A percentile compares a stretch with the other conserved stretches of the same genome.
phyloP scores from a whole-genome alignment of 2,888 invertebrate species.

The Pandemis cinnamomeana region DNA sequence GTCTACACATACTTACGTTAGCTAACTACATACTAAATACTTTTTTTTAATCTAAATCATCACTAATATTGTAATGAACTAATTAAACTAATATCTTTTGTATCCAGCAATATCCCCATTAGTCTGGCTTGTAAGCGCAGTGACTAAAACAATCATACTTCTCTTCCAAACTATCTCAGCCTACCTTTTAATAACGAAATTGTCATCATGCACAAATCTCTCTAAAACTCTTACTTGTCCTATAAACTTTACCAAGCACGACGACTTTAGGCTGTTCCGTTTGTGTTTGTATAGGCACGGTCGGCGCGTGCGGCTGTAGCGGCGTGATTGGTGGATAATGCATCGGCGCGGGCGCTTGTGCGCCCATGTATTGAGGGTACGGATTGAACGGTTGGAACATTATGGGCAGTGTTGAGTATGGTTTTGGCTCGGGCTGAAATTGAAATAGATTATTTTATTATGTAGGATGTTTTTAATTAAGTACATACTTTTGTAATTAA shows the following conservation, averaged over 20 bases:
- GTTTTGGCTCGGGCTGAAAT: slow-evolving; percentile 81
- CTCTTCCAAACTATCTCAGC: background rate
- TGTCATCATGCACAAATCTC: slow-evolving; percentile 30
- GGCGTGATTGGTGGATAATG: slow-evolving; percentile 77
- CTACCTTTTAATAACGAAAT: slow-evolving; percentile 6
- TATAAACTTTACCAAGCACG: slow-evolving; percentile 77
- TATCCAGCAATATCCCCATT: no score
- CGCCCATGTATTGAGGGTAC: slow-evolving; percentile 68
- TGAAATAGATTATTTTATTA: background rate
- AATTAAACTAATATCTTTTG: no score
- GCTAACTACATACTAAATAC: no score
- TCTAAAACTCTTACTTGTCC: slow-evolving; percentile 41
- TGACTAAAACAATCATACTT: background rate
- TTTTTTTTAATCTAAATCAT: no score
- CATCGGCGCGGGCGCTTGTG: slow-evolving; percentile 68
- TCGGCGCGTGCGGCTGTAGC: slow-evolving; percentile 60
- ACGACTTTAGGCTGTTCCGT: slow-evolving; percentile 82
- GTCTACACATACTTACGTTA: no score
- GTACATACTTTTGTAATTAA: no score
- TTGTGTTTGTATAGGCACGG: slow-evolving; percentile 64
- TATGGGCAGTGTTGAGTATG: slow-evolving; percentile 73
- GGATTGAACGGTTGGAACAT: slow-evolving; percentile 78
- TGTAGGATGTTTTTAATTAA: no score
- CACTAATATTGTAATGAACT: no score
- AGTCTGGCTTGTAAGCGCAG: background rate